Base-by-base conservation (phyloP, 2,888 invertebrate species). In the Netelia fuscicornis region DNA sequence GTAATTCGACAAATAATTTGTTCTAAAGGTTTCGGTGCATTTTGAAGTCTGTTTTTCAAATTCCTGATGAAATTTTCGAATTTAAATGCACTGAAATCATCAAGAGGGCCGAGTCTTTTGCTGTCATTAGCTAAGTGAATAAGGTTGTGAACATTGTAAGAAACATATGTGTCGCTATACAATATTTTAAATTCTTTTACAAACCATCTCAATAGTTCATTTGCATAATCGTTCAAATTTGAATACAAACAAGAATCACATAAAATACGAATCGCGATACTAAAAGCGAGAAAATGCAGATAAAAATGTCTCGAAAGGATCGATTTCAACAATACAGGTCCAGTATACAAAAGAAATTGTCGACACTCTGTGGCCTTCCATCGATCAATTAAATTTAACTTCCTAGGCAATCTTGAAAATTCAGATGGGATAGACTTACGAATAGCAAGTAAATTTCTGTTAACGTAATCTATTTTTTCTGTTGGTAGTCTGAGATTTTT, bases 401-500 rank as follows among this genome's bases (percentile, higher is more conserved):
- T 67, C 75, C 90, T 71, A 17, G 90, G 89, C 86, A 88, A 89
- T 37, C 90, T 58, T 62, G 86, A 87, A 71, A 90, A 89, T 85
- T 90, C 90, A 58, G n/a, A 30, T 6, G 90, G 88, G 58, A 87
- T 85, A 44, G 60, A 75, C 56, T 48, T 42, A 56, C 52, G 74
- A 37, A 78, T 68, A 62, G 72, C 37, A 58, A 76, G 71, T 68
- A 83, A 81, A 42, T 20, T 56, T 56, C 81, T 62, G 20, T 83
- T 78, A 11, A 79, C 62, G 11, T 25, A 20, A 23, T 68, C 56
- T 20, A 83, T 44, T 60, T 71, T 17, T 54, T 60, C 65, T 76
- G 58, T 42, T 74, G 58, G 10, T 74, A 37, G 74, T 64, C 71
- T 37, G 30, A 86, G 30, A 65, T 65, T 42, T 42, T 65, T 65